Percentiles rank a stretch among this genome's conserved stretches.
phyloP scores from a whole-genome alignment of 30 jellyfish, hydroid and myxozoan genomes.

The Clytia hemisphaerica region DNA sequence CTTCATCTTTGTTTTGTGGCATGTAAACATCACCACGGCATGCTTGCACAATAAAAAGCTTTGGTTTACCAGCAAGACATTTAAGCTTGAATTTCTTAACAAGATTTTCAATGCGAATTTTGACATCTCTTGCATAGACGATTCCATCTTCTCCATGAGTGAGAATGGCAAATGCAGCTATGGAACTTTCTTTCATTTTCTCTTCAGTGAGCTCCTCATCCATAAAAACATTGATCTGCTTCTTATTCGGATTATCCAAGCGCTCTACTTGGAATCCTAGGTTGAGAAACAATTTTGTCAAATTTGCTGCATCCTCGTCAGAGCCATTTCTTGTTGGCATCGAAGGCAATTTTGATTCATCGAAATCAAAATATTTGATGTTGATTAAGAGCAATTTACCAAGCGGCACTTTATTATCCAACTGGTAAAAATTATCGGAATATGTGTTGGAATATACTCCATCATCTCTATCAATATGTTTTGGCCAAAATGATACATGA shows the following conservation, averaged over 20 bases:
- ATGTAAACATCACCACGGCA: conserved; percentile 8
- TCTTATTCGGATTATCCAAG: not conserved
- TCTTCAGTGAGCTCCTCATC: not conserved
- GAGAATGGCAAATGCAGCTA: not conserved
- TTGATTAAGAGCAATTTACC: too few species aligned
- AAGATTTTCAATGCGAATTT: not conserved
- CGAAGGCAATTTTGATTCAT: not conserved
- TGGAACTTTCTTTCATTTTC: not conserved
- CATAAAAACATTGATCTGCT: not conserved
- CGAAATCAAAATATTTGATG: too few species aligned
- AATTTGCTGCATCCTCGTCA: conserved; percentile 1
- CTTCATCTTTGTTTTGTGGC: too few species aligned
- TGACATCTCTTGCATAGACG: conserved; percentile 2
- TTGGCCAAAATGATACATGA: too few species aligned
- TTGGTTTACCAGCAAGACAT: conserved; percentile 18
- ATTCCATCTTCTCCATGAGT: conserved; percentile 10
- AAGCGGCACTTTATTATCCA: too few species aligned
- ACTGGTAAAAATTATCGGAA: too few species aligned
- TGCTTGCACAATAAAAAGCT: conserved; percentile 5
- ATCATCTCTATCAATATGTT: too few species aligned
- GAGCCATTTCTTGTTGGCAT: conserved; percentile 3
- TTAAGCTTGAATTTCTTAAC: not conserved
- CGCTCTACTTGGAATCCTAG: not conserved
- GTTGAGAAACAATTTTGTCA: not conserved
- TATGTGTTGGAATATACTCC: too few species aligned